Evolutionary conservation across 2,888 invertebrate genomes (phyloP), one percentile per base, ranked within the genome.

Genomic region (Microplitis manilae): DNA sequence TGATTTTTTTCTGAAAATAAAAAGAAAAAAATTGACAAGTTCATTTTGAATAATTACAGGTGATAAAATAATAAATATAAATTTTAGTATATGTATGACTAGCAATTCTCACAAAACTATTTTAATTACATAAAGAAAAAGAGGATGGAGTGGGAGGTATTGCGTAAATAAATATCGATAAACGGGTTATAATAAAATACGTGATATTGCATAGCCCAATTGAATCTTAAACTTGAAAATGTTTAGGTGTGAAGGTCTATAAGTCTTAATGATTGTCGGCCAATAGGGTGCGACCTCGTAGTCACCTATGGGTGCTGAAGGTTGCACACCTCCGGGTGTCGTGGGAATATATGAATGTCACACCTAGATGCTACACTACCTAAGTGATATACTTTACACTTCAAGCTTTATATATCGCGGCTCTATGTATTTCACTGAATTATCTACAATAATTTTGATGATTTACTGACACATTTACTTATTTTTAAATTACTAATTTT

Each of bases 211-310:
- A 65, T 65, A 30, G 30, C n/a, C 38, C 17, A 50, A 30, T 65
- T 65, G 65, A 71, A 38, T 39, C 15, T 61, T 71, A 71, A 71
- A 71, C 71, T 71, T 71, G 62, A 61, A 65, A 71, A 39, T 62
- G 13, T 62, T n/a, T n/a, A 71, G 71, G 71, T 71, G 71, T 71
- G 71, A 71, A 71, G 71, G 71, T 38, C 39, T 71, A 8, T 62
- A 71, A 17, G 61, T 17, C 39, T 15, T 71, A 71, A 71, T 61
- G 71, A 71, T 71, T 71, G 50, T 50, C 67, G 39, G 64, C 82
- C 81, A 82, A 82, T 82, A 50, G 74, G 71, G 64, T 40, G 65
- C 40, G 15, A 76, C 77, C 67, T 78, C 82, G 79, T 83, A 81
- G 68, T 78, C 73, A 68, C 59, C 41, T 62, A 50, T 40, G n/a